Conservation (phyloP, 2,888 invertebrate species). For the Drosophila barbarae region DNA sequence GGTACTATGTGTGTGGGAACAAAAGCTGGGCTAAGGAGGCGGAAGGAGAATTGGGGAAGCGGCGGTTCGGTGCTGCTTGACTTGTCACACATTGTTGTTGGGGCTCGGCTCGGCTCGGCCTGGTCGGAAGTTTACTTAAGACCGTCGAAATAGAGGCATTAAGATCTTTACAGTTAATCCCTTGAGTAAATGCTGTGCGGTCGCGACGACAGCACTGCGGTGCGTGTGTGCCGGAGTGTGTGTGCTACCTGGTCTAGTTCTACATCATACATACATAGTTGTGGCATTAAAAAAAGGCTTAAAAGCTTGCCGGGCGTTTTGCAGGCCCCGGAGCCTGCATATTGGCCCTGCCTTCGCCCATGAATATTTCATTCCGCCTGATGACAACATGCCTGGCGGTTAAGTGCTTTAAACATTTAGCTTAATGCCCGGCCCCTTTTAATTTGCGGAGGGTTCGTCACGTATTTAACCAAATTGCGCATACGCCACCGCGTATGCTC, state of each 20-base stretch:
- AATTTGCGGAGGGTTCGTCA: slow-evolving; percentile 57
- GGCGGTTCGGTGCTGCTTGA: slow-evolving; percentile 59
- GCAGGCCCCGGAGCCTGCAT: slow-evolving; percentile 26
- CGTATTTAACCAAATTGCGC: slow-evolving; percentile 67
- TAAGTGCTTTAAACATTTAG: slow-evolving; percentile 72
- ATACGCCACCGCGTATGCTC: slow-evolving; percentile 52
- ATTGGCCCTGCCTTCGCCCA: slow-evolving; percentile 17
- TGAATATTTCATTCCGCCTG: slow-evolving; percentile 41
- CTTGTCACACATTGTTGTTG: slow-evolving; percentile 60
- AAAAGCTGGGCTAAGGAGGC: not conserved
- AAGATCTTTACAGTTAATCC: slow-evolving; percentile 78
- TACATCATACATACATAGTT: slow-evolving; percentile 34
- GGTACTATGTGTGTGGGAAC: slow-evolving; percentile 10
- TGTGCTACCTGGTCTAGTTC: slow-evolving; percentile 58
- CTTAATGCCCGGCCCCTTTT: slow-evolving; percentile 60
- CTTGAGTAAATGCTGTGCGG: slow-evolving; percentile 75
- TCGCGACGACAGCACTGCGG: slow-evolving; percentile 59
- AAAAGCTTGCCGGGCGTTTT: slow-evolving; percentile 63
- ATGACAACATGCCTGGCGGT: slow-evolving; percentile 54
- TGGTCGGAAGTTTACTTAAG: slow-evolving; percentile 74
- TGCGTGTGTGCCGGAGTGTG: slow-evolving; percentile 23
- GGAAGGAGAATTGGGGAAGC: not conserved
- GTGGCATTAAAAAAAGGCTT: slow-evolving; percentile 73
- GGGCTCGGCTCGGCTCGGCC: slow-evolving; percentile 21
- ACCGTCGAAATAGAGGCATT: slow-evolving; percentile 76